Evolutionary conservation across 2,113 vertebrate species (phyloP).

Genomic region (Oophaga pumilio): DNA sequence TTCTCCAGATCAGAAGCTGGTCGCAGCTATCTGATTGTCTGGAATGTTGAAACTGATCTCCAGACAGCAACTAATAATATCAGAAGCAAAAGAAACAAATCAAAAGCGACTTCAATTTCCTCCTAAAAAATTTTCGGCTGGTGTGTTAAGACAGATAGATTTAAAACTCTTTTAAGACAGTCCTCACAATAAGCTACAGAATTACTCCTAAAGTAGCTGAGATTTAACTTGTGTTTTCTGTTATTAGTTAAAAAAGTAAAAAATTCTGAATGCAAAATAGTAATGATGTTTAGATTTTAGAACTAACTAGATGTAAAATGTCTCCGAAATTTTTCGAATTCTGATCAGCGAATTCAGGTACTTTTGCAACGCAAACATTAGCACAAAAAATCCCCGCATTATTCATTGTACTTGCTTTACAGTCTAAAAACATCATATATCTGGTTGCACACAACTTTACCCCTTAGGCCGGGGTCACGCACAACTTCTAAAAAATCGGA

Average conservation of each 20-base stretch:
- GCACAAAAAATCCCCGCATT: neutral
- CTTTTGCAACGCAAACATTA: neutral
- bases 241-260: neutral
- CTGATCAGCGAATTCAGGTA: neutral
- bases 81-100: slow-evolving; percentile 38
- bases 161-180: neutral
- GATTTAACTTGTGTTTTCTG: neutral
- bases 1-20: slow-evolving; percentile 27
- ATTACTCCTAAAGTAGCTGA: neutral
- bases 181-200: neutral
- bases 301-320: neutral
- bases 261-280: neutral
- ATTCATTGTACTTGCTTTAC: neutral
- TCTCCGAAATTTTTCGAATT: neutral
- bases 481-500: no score
- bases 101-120: slow-evolving; percentile 37
- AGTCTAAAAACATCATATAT: no score
- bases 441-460: no score
- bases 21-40: slow-evolving; percentile 42
- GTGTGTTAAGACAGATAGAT: neutral
- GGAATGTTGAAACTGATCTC: slow-evolving; percentile 28
- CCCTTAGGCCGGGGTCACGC: no score
- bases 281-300: neutral
- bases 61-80: slow-evolving; percentile 44
- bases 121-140: slow-evolving; percentile 21